These are phyloP conservation scores for Coranthus polyacanthus DNA, from an alignment of 2,797 vertebrate genomes.

Conservation along the genomic window DNA sequence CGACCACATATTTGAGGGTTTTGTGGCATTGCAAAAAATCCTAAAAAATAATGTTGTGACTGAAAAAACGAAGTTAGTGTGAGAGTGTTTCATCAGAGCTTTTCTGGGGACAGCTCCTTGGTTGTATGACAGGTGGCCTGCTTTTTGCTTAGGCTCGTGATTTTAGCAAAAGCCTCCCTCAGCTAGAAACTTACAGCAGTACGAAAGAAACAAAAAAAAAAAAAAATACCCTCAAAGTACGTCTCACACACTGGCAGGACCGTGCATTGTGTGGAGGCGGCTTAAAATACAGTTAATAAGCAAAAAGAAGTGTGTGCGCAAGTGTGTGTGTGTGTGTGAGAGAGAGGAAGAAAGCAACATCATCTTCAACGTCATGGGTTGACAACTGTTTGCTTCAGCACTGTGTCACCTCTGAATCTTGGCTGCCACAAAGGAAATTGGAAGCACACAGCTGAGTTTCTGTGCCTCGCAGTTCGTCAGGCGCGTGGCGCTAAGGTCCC, in stretches of 20 bases:
- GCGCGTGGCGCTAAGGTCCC: slow-evolving; percentile 1
- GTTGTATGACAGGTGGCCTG: slow-evolving; percentile 54
- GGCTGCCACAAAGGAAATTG: slow-evolving; percentile 24
- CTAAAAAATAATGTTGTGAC: slow-evolving; percentile 22
- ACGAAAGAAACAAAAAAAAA: slow-evolving; percentile 29
- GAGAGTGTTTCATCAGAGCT: slow-evolving; percentile 34
- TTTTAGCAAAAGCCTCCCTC: slow-evolving; percentile 33
- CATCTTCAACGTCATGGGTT: slow-evolving; percentile 9
- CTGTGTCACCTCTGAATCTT: slow-evolving; percentile 29
- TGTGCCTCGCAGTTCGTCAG: slow-evolving; percentile 1
- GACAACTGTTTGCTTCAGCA: slow-evolving; percentile 32
- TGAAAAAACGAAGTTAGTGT: slow-evolving; percentile 20
- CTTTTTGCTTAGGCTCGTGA: slow-evolving; percentile 53
- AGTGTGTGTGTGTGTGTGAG: neutral
- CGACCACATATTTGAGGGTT: slow-evolving; percentile 16
- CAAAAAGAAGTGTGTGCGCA: slow-evolving; percentile 5
- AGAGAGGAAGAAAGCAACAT: neutral
- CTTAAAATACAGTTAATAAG: neutral
- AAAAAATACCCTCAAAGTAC: slow-evolving; percentile 5
- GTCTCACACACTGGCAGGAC: slow-evolving; percentile 33
- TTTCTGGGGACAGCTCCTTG: slow-evolving; percentile 18
- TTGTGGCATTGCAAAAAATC: slow-evolving; percentile 27
- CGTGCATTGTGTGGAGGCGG: slow-evolving; percentile 20
- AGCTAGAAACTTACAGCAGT: slow-evolving; percentile 29
- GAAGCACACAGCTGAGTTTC: slow-evolving; percentile 24